These are phyloP conservation scores for Holothuria glaberrima DNA, from an alignment of 35 echinoderm and acorn worm species.

Conservation along the genomic window DNA sequence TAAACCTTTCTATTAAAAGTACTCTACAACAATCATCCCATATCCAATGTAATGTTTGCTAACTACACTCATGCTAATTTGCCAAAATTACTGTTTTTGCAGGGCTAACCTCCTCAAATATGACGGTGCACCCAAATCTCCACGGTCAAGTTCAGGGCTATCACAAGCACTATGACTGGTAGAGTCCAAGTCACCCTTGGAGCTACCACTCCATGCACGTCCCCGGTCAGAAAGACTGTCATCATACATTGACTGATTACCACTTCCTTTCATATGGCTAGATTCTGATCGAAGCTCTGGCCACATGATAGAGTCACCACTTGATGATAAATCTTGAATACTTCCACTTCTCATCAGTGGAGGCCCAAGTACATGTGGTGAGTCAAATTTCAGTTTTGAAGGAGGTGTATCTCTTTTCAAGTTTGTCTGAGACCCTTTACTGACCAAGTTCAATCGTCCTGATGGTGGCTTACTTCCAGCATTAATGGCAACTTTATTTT, in stretches of 20 bases:
- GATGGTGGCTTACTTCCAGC: constrained; percentile 18
- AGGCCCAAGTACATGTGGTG: not conserved
- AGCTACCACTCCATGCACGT: constrained; percentile 23
- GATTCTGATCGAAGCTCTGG: constrained; percentile 12
- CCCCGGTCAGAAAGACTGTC: constrained; percentile 3
- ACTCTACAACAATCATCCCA: too few relatives aligned
- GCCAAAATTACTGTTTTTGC: too few relatives aligned
- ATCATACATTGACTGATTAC: not conserved
- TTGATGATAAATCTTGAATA: constrained; percentile 44
- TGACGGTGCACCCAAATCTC: not conserved
- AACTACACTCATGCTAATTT: too few relatives aligned
- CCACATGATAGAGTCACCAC: constrained; percentile 42
- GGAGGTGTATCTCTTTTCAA: not conserved
- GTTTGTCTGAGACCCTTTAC: not conserved
- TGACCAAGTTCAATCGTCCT: not conserved
- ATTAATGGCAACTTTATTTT: not conserved
- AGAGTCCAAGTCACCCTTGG: constrained; percentile 31
- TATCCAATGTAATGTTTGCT: too few relatives aligned
- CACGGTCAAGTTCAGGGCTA: constrained; percentile 3
- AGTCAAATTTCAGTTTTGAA: not conserved
- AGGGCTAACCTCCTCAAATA: constrained; percentile 33
- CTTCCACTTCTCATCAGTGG: constrained; percentile 25
- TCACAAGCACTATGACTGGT: not conserved
- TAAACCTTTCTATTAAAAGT: too few relatives aligned
- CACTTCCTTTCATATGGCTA: not conserved